Base-by-base conservation (phyloP, 2,797 vertebrate species). In the Chrysocyon brachyurus region DNA sequence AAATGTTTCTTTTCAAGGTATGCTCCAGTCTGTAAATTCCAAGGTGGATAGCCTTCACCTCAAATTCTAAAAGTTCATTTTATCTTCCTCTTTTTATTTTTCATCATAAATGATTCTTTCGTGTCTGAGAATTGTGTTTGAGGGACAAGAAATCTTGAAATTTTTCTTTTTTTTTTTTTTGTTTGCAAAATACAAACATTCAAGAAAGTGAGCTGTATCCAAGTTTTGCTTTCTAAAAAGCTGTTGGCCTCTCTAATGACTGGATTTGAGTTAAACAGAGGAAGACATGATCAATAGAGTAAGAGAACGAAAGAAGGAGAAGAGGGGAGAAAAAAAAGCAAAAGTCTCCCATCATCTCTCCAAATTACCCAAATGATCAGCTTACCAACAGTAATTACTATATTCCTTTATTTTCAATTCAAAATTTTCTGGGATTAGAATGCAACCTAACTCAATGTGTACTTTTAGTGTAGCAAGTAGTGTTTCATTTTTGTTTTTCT, bases 41-140 rank as follows among this genome's bases (percentile, higher is more conserved):
- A 93, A 72, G 21, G 78, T 22, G 54, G 16, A 54, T 56, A 84
- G 15, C 15, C 10, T 90, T 75, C 21, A 31, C 24, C 21, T 87
- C n/a, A 66, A 24, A 81, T 59, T 94, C n/a, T 70, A 66, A 92
- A 95, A 95, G 63, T 81, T 68, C 8, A 64, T 95, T 96, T 97
- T 79, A 22, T 49, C 19, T 54, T 73, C 1, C 28, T 59, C 85
- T 10, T 92, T 94, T 61, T 83, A 70, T 63, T 94, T 95, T 97
- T 97, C 5, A 89, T 84, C 19, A 49, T 54, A 96, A 90, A 70
- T 92, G 10, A 93, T 91, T 90, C 94, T 33, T 70, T 87, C 54
- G n/a, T 36, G 14, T 68, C 26, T 75, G 73, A 66, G 40, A 94
- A 86, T 72, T 64, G 6, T 83, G 17, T 95, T 64, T 93, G 63